phyloP scores from a whole-genome alignment of 2,797 vertebrate genomes.

The Sebastes trivittatus region DNA sequence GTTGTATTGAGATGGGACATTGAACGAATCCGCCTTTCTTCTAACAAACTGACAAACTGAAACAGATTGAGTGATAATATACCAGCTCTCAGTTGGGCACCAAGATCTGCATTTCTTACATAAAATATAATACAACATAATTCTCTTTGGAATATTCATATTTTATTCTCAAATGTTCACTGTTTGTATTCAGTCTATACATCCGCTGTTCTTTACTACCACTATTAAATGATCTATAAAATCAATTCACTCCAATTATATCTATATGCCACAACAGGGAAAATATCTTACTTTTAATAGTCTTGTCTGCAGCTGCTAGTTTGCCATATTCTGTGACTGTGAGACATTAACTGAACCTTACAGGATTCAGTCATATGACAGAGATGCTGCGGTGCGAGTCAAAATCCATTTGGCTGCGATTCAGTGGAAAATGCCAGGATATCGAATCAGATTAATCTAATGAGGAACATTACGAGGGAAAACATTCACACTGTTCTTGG shows the following conservation, averaged over 20 bases:
- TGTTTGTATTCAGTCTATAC: not conserved
- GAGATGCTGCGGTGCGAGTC: conserved; percentile 47
- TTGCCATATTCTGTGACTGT: conserved; percentile 26
- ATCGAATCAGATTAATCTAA: conserved; percentile 59
- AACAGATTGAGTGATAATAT: not conserved
- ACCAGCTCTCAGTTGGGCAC: not conserved
- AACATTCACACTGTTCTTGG: conserved; percentile 46
- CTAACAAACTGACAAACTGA: not conserved
- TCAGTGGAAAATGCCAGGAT: conserved; percentile 56
- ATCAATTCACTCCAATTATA: not conserved
- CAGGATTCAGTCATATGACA: conserved; percentile 38
- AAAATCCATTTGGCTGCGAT: conserved; percentile 61
- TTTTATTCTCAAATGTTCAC: not conserved
- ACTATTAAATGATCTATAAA: not conserved
- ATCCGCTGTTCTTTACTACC: not conserved
- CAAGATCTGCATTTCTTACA: not conserved
- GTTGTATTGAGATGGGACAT: too few species aligned
- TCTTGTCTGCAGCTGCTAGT: conserved; percentile 8
- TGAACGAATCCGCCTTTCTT: not conserved
- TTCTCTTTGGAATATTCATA: not conserved
- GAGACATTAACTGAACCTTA: conserved; percentile 44
- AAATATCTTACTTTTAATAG: conserved; percentile 1
- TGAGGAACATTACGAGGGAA: conserved; percentile 54
- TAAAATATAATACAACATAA: not conserved
- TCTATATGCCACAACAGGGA: not conserved